phyloP scores from a whole-genome alignment of 1,140 invertebrate species.

The Bombus confusus region DNA sequence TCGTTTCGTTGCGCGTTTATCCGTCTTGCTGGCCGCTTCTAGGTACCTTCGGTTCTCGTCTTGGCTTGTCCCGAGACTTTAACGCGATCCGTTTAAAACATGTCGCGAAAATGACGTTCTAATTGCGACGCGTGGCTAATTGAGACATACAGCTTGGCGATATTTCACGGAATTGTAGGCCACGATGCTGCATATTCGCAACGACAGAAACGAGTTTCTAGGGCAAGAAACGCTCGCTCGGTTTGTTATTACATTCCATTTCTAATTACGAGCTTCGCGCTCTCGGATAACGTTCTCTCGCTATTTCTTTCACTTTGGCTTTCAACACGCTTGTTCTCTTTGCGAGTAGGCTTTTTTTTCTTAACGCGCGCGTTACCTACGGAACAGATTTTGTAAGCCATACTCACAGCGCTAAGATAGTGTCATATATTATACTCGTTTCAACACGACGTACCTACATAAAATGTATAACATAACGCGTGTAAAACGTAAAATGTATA shows the following conservation, averaged over 20 bases:
- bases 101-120: not conserved
- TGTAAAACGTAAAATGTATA: too few relatives aligned
- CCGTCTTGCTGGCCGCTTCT: not conserved
- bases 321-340: not conserved
- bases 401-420: not conserved
- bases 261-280: slow-evolving; percentile 19
- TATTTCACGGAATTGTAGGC: slow-evolving; percentile 4
- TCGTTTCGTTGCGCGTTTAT: too few relatives aligned
- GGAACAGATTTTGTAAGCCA: not conserved
- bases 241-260: slow-evolving; percentile 23
- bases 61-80: not conserved
- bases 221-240: not conserved
- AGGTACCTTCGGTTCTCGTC: not conserved
- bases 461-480: too few relatives aligned
- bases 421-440: not conserved
- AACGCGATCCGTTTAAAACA: not conserved
- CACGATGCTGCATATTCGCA: not conserved
- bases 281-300: not conserved
- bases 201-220: slow-evolving; percentile 19
- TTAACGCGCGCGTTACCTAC: not conserved
- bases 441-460: too few relatives aligned
- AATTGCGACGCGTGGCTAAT: slow-evolving; percentile 27
- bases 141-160: not conserved
- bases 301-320: not conserved
- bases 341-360: not conserved